Conservation (phyloP, 1,140 invertebrate genomes). For the Trachymyrmex cornetzi region DNA sequence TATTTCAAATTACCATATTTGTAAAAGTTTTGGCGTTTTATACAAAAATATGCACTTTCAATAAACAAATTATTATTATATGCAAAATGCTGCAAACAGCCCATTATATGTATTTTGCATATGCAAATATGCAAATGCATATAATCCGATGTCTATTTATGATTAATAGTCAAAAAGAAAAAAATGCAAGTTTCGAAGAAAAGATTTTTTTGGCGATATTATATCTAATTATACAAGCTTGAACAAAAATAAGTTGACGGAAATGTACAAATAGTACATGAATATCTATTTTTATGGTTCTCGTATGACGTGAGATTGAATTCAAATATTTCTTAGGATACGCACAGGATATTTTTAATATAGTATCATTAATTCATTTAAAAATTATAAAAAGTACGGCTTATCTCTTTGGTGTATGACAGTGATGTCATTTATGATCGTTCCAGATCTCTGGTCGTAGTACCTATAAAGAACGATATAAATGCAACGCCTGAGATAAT, state of each 20-base stretch:
- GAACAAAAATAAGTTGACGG: background rate
- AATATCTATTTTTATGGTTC: constrained; percentile 6
- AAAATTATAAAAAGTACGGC: constrained; percentile 37
- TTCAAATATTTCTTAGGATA: constrained; percentile 22
- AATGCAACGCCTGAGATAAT: constrained; percentile 17
- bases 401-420: constrained; percentile 28
- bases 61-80: too few species aligned
- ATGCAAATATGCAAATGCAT: too few species aligned
- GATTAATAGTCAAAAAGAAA: background rate
- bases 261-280: background rate
- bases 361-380: constrained; percentile 31
- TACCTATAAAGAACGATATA: constrained; percentile 29
- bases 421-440: constrained; percentile 17
- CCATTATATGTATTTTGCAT: too few species aligned
- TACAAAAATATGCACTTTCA: too few species aligned
- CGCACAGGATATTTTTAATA: constrained; percentile 2
- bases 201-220: constrained; percentile 10
- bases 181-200: background rate
- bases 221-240: background rate
- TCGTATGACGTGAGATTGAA: constrained; percentile 9
- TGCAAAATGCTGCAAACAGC: too few species aligned
- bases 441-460: constrained; percentile 3
- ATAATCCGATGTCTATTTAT: too few species aligned
- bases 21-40: too few species aligned
- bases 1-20: too few species aligned